phyloP scores from a whole-genome alignment of 2,797 vertebrate species.

The Sibirionetta formosa region DNA sequence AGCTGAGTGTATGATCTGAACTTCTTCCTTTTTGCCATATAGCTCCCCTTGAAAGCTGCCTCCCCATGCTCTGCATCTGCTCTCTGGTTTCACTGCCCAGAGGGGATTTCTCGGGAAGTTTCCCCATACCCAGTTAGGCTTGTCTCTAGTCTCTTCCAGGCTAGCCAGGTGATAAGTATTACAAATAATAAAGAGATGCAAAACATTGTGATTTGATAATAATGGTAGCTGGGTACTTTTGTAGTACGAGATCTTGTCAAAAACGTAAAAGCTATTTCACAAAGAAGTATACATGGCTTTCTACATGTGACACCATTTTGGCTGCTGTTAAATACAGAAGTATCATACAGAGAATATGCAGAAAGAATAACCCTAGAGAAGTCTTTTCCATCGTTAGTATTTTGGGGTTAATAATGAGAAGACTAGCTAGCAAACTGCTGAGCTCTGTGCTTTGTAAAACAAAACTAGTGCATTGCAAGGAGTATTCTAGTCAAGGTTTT shows the following conservation, averaged over 20 bases:
- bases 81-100: not conserved
- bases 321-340: too few species aligned
- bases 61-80: not conserved
- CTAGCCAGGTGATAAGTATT: not conserved
- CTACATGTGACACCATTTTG: too few species aligned
- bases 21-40: rapidly evolving
- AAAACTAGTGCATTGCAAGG: not conserved
- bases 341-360: not conserved
- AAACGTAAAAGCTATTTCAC: not conserved
- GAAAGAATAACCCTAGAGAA: not conserved
- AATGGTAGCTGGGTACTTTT: not conserved
- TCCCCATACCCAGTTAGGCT: not conserved
- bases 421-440: not conserved
- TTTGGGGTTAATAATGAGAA: not conserved
- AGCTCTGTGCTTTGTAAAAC: not conserved
- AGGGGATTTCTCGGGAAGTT: not conserved
- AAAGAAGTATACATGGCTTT: not conserved
- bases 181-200: not conserved
- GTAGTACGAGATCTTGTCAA: not conserved
- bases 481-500: not conserved
- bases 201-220: not conserved
- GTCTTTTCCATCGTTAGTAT: not conserved
- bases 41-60: not conserved
- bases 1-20: not conserved
- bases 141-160: not conserved